Percentiles rank a stretch among this genome's conserved stretches.
Evolutionary conservation across 2,888 invertebrate species (phyloP).

Genomic region (Eupithecia subfuscata): DNA sequence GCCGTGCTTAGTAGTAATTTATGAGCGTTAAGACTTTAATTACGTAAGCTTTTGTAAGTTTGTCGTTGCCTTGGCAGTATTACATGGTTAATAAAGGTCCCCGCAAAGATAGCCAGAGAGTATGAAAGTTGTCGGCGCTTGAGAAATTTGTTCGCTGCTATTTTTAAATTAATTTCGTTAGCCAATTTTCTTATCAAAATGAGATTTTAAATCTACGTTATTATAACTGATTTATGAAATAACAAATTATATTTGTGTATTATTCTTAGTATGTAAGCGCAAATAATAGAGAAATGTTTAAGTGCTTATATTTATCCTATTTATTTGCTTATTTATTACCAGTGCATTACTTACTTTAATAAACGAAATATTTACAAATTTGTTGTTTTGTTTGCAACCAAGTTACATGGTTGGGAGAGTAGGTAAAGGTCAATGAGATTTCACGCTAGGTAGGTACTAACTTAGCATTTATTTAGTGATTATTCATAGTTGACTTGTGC

Average conservation of each 20-base stretch:
- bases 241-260: neutral
- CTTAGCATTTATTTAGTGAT: slow-evolving; percentile 11
- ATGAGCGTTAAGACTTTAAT: neutral
- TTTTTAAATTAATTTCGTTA: neutral
- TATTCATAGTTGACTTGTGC: slow-evolving; percentile 72
- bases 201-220: neutral
- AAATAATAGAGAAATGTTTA: neutral
- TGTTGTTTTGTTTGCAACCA: slow-evolving; percentile 19
- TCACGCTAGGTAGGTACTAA: slow-evolving; percentile 8
- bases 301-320: neutral
- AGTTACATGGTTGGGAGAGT: neutral
- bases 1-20: neutral
- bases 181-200: neutral
- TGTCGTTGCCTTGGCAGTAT: neutral
- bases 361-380: slow-evolving; percentile 19
- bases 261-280: slow-evolving; percentile 8
- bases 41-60: neutral
- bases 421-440: slow-evolving; percentile 6
- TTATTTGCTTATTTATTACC: slow-evolving; percentile 18
- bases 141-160: neutral
- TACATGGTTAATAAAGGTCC: neutral
- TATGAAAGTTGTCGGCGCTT: neutral
- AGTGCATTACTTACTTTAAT: slow-evolving; percentile 20
- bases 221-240: neutral
- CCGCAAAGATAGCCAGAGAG: neutral